Evolutionary conservation across 2,888 invertebrate genomes (phyloP), one percentile per base, ranked within the genome.

Genomic region (Odontocerum albicorne): DNA sequence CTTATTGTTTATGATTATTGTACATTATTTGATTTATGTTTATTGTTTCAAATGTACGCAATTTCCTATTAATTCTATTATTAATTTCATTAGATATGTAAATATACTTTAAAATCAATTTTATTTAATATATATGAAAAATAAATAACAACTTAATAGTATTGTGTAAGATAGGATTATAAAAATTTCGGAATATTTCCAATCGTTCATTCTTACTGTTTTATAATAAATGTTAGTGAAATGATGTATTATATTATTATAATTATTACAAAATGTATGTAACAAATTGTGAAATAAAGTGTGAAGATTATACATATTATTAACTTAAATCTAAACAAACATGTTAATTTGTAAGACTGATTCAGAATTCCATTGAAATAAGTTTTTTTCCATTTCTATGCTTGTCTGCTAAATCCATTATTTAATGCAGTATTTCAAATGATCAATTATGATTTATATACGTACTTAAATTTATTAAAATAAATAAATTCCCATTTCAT

Each of bases 381-480:
- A 40, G 22, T 40, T 50, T 50, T 49, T 16, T 13, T 44, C 27
- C 27, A 17, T 15, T 16, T 35, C n/a, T 27, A 21, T 10, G 42
- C 44, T 44, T 44, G 12, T 44, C 44, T 13, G 20, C 19, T 32
- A 32, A 12, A 35, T 10, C 7, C n/a, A n/a, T n/a, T n/a, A n/a
- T n/a, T n/a, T n/a, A n/a, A n/a, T n/a, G n/a, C n/a, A n/a, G n/a
- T n/a, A n/a, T n/a, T n/a, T n/a, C n/a, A n/a, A n/a, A n/a, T n/a
- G n/a, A n/a, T n/a, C n/a, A n/a, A n/a, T n/a, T 27, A 27, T 7
- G 10, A 27, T 46, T 55, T 40, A 55, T 60, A 60, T 60, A 58
- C 57, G 60, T 60, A 60, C 60, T 60, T 60, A 60, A 51, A 51
- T 39, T n/a, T n/a, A n/a, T n/a, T n/a, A n/a, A n/a, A n/a, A n/a